Evolutionary conservation across 2,888 invertebrate species (phyloP), one percentile per base, ranked within the genome.

Genomic region (Eupithecia centaureata): DNA sequence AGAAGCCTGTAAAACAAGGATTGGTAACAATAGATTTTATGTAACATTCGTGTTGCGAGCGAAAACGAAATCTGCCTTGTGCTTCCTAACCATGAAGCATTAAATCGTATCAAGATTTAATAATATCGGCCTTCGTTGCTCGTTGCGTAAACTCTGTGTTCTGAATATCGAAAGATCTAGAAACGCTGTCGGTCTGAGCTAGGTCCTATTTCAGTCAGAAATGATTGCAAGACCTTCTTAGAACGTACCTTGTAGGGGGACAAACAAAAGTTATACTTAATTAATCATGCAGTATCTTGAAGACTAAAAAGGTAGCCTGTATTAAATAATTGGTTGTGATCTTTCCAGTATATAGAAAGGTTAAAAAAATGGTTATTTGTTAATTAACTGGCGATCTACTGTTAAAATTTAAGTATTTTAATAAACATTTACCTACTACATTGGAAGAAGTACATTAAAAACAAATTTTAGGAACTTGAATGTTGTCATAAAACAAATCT

Each of bases 21-120:
- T 71, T 52, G 77, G 82, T 79, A 86, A 86, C 85, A 86, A 86
- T 86, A 78, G 77, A 77, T 81, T 85, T 88, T 89, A 89, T 84
- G 81, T 87, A 89, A 88, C 80, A 75, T 73, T 76, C 73, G 76
- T 77, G 81, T 84, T 86, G 82, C 79, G 81, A 83, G 81, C 80
- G 80, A 86, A 87, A 88, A 82, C 76, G 80, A 84, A 85, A 84
- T 85, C 82, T 79, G 77, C 77, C 73, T 77, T 52, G 42, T 77
- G 79, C 79, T 82, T 81, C 77, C 77, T 76, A 82, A 85, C 81
- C 81, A 82, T 80, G 85, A 85, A 85, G 82, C 82, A 79, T 83
- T 83, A 78, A 82, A 79, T 80, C 79, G 77, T 80, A 82, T 81
- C 74, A 79, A 79, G 80, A 81, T 81, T 80, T 83, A 81, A 84